phyloP scores from a whole-genome alignment of 2,113 vertebrate species.

The Rhynchomys soricoides region DNA sequence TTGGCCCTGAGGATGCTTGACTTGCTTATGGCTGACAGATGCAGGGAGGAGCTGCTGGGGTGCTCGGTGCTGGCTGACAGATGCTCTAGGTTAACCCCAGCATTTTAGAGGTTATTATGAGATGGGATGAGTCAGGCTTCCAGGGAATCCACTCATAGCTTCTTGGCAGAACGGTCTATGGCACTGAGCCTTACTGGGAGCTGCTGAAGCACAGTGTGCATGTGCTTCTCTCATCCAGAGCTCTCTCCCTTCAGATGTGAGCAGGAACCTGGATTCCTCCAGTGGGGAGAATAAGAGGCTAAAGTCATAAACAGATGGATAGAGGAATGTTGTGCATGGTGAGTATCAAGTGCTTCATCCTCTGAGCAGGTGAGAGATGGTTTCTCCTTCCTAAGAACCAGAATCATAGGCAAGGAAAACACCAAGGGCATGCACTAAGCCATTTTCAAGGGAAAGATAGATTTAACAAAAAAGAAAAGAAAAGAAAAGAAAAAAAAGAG shows the following conservation, averaged over 20 bases:
- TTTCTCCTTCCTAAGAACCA: background rate
- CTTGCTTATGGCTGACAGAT: background rate
- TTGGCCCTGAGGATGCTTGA: background rate
- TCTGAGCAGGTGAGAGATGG: background rate
- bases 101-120: background rate
- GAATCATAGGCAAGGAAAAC: background rate
- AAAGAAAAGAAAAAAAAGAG: background rate
- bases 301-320: background rate
- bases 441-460: background rate
- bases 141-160: background rate
- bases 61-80: background rate
- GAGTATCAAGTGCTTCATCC: background rate
- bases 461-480: background rate
- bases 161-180: background rate
- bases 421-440: background rate
- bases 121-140: background rate
- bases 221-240: background rate
- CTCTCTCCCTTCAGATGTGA: background rate
- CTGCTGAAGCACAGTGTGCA: background rate
- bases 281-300: background rate
- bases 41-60: background rate
- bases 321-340: too few relatives aligned
- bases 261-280: background rate
- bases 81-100: background rate
- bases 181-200: slow-evolving; percentile 8